Conservation (phyloP, 2,113 vertebrate species). For the Stegastes partitus region DNA sequence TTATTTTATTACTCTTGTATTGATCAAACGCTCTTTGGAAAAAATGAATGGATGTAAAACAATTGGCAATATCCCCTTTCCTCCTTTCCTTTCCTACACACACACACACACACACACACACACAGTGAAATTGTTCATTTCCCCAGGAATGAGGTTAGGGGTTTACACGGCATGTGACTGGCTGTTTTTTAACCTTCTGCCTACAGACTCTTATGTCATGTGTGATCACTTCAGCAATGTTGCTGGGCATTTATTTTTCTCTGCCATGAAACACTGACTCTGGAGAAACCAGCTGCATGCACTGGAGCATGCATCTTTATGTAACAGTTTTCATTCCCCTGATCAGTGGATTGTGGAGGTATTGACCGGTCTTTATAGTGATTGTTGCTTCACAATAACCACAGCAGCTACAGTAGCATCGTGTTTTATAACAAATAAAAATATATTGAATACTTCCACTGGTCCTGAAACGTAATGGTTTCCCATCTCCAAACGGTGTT, state of each 20-base stretch:
- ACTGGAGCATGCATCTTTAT: conserved; percentile 49
- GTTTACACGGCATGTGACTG: conserved; percentile 80
- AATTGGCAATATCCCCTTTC: conserved; percentile 15
- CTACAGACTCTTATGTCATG: conserved; percentile 85
- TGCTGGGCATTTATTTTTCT: conserved; percentile 71
- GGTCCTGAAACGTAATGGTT: conserved; percentile 2
- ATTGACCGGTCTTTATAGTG: conserved; percentile 29
- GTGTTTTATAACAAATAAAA: conserved; percentile 35
- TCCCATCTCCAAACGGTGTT: conserved; percentile 26
- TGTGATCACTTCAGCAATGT: conserved; percentile 84
- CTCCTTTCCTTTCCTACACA: background rate
- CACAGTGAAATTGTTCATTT: conserved; percentile 54
- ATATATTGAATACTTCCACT: conserved; percentile 19
- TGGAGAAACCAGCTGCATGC: conserved; percentile 64
- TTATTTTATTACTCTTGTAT: background rate
- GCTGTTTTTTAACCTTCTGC: conserved; percentile 85
- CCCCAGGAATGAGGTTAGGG: conserved; percentile 81
- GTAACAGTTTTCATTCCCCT: conserved; percentile 27
- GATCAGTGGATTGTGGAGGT: conserved; percentile 47
- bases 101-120: conserved; percentile 12
- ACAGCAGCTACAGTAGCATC: conserved; percentile 15
- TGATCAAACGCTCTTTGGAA: background rate
- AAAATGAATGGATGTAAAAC: conserved; percentile 25
- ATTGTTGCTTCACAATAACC: conserved; percentile 33
- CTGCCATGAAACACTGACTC: conserved; percentile 74